Evolutionary conservation across 2,113 vertebrate genomes (phyloP).

Genomic region (Rousettus leschenaultii): DNA sequence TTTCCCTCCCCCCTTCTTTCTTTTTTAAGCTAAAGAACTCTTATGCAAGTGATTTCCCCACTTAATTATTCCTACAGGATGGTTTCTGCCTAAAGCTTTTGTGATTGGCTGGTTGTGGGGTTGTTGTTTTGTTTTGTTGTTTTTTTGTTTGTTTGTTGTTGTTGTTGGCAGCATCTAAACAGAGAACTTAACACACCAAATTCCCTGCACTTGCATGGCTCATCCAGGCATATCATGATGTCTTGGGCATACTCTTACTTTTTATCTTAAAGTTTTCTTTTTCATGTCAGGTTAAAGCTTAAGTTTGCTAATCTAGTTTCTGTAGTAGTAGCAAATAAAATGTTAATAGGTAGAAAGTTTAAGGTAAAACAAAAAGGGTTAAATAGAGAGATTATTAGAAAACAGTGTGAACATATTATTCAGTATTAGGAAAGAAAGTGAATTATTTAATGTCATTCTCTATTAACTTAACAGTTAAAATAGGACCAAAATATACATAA

Average conservation of each 20-base stretch:
- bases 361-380: constrained; percentile 38
- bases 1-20: background rate
- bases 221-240: background rate
- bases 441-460: constrained; percentile 80
- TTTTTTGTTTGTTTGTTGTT: background rate
- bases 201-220: background rate
- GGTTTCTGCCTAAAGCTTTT: background rate
- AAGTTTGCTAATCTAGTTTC: background rate
- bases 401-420: constrained; percentile 64
- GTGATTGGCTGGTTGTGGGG: background rate
- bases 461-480: constrained; percentile 85
- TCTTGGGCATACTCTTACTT: background rate
- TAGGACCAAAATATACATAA: constrained; percentile 84
- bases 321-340: background rate
- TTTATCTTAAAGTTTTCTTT: background rate
- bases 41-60: background rate
- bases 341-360: constrained; percentile 12
- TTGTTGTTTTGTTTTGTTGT: background rate
- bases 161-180: background rate
- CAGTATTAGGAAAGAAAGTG: constrained; percentile 77
- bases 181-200: background rate
- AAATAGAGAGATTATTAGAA: constrained; percentile 45
- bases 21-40: background rate
- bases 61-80: background rate
- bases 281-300: background rate